A percentile compares a stretch with the other conserved stretches of the same genome.
phyloP scores from a whole-genome alignment of 2,888 invertebrate species.

The Drosophila tripunctata region DNA sequence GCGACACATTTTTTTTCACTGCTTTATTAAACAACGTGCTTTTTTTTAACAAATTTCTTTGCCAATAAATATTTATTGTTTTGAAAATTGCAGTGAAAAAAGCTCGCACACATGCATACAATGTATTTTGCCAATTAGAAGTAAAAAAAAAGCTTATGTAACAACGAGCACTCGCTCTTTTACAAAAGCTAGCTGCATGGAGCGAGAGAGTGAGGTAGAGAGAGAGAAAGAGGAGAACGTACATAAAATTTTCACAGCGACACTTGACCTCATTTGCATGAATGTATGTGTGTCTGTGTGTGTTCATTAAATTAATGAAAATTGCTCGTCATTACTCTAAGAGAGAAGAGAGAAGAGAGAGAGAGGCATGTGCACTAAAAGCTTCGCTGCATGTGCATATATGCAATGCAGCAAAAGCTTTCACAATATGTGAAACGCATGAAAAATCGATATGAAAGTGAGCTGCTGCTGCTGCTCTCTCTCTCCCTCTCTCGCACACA shows the following conservation, averaged over 20 bases:
- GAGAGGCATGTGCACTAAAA: slow-evolving; percentile 37
- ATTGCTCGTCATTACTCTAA: slow-evolving; percentile 59
- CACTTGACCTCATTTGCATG: slow-evolving; percentile 80
- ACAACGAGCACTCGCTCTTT: slow-evolving; percentile 52
- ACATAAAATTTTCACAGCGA: slow-evolving; percentile 67
- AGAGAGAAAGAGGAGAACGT: slow-evolving; percentile 46
- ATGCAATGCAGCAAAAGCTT: slow-evolving; percentile 59
- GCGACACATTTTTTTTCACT: slow-evolving; percentile 54
- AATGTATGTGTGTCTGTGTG: slow-evolving; percentile 20
- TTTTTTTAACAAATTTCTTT: too few species aligned
- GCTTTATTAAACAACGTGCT: slow-evolving; percentile 24
- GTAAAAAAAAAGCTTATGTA: slow-evolving; percentile 72
- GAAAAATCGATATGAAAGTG: slow-evolving; percentile 75
- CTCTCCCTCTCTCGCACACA: slow-evolving; percentile 23
- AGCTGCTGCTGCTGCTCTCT: slow-evolving; percentile 38
- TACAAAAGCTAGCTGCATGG: slow-evolving; percentile 28
- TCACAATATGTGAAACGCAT: slow-evolving; percentile 52
- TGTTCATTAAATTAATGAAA: slow-evolving; percentile 60
- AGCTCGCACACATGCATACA: slow-evolving; percentile 16
- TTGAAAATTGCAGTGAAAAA: slow-evolving; percentile 19
- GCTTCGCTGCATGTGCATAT: too few species aligned
- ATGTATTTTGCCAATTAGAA: slow-evolving; percentile 44
- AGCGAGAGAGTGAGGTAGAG: too few species aligned
- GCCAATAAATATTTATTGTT: slow-evolving; percentile 2
- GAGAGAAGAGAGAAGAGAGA: slow-evolving; percentile 42